Evolutionary conservation across 2,113 vertebrate species (phyloP).

Genomic region (Labeo catla): DNA sequence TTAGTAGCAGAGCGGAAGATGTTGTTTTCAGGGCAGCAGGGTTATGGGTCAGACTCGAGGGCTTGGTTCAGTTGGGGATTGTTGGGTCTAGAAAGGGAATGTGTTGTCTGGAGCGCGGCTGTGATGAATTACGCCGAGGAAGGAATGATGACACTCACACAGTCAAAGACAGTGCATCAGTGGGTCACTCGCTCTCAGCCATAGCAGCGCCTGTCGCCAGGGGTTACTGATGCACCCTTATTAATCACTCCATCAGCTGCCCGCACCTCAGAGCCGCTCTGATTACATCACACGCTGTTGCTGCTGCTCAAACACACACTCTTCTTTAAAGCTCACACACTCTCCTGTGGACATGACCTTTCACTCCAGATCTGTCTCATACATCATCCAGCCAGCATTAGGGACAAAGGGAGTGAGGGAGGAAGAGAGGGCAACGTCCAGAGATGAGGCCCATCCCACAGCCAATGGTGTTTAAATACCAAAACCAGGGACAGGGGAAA

Average conservation of each 20-base stretch:
- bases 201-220: constrained; percentile 32
- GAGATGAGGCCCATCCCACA: constrained; percentile 15
- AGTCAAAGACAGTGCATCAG: constrained; percentile 48
- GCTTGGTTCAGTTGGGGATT: constrained; percentile 15
- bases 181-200: constrained; percentile 41
- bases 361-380: constrained; percentile 51
- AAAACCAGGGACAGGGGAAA: constrained; percentile 26
- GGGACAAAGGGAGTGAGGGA: background rate
- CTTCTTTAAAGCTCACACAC: constrained; percentile 25
- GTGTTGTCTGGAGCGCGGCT: constrained; percentile 23
- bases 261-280: constrained; percentile 43
- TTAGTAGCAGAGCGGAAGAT: background rate
- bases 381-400: constrained; percentile 47
- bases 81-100: constrained; percentile 35
- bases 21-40: constrained; percentile 42
- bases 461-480: constrained; percentile 41
- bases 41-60: constrained; percentile 24
- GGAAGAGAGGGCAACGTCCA: constrained; percentile 21
- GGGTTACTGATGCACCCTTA: constrained; percentile 63
- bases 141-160: constrained; percentile 46
- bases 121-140: constrained; percentile 55
- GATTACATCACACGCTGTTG: constrained; percentile 27
- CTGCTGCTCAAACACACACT: constrained; percentile 37
- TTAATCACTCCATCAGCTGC: constrained; percentile 65
- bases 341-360: constrained; percentile 38